Conservation (phyloP, 2,113 vertebrate species). For the Boulengeromyrus knoepffleri region DNA sequence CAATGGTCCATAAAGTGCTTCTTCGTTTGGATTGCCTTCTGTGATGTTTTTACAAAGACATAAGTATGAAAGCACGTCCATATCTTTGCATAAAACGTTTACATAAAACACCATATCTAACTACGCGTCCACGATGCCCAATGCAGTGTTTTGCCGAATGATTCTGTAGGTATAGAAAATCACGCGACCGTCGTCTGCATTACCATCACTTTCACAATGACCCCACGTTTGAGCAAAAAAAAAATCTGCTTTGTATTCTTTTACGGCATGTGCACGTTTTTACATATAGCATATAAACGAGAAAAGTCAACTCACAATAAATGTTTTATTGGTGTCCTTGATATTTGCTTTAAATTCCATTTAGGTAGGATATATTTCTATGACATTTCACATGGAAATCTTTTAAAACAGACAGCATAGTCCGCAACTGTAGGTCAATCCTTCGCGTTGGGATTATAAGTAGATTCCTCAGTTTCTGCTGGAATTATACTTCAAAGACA, state of each 20-base stretch:
- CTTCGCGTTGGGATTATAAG: slow-evolving; percentile 36
- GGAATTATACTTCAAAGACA: slow-evolving; percentile 33
- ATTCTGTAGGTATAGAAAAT: not conserved
- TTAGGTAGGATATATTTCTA: not conserved
- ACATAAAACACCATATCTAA: not conserved
- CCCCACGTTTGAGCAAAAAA: not conserved
- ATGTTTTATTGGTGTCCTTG: slow-evolving; percentile 12
- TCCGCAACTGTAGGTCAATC: slow-evolving; percentile 45
- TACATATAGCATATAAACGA: not conserved
- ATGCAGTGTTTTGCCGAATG: not conserved
- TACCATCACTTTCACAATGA: not conserved
- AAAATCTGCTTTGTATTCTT: not conserved
- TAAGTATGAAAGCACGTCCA: not conserved
- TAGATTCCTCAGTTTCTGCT: slow-evolving; percentile 38
- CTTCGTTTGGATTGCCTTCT: not conserved
- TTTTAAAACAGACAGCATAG: slow-evolving; percentile 58
- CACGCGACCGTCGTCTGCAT: not conserved
- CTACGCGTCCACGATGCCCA: not conserved
- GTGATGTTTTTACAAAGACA: not conserved
- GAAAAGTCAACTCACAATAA: slow-evolving; percentile 1
- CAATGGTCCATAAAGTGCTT: slow-evolving; percentile 6
- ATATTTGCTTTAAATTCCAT: not conserved
- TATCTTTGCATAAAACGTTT: not conserved
- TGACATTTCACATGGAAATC: slow-evolving; percentile 36
- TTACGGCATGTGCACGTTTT: not conserved